Evolutionary conservation across 2,113 vertebrate genomes (phyloP).

Genomic region (Euleptes europaea): DNA sequence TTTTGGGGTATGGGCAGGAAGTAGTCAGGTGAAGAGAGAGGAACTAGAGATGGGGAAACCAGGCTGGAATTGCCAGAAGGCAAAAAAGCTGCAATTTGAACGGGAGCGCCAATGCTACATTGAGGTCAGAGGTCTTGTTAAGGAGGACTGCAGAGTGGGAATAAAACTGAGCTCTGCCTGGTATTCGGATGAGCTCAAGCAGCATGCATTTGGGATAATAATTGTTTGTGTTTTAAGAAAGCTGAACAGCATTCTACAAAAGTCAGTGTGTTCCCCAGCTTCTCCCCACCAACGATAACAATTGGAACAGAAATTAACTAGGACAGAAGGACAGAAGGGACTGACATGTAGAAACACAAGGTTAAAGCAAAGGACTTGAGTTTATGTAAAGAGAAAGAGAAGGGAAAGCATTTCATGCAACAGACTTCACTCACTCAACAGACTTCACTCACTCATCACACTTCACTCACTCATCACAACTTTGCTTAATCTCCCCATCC

Average conservation of each 20-base stretch:
- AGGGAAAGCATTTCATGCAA: not conserved
- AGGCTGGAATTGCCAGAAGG: not conserved
- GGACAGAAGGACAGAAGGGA: not conserved
- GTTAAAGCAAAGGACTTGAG: not conserved
- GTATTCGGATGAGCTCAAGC: not conserved
- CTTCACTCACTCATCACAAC: not conserved
- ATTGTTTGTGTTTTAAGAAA: not conserved
- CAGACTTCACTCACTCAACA: too few relatives aligned
- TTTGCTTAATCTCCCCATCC: not conserved
- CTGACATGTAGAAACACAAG: not conserved
- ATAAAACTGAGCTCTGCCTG: not conserved
- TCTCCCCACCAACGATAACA: not conserved
- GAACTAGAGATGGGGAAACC: not conserved
- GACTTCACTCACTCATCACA: not conserved
- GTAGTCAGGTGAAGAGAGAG: not conserved
- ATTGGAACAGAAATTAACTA: not conserved
- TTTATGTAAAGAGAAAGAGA: not conserved
- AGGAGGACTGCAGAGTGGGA: not conserved
- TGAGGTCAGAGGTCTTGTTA: not conserved
- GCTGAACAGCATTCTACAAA: not conserved
- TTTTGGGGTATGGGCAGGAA: not conserved
- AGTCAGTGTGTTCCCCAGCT: not conserved
- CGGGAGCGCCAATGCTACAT: not conserved
- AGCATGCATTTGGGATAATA: not conserved
- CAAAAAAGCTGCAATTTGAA: not conserved